phyloP scores from a whole-genome alignment of 2,113 vertebrate species.

The Loxodonta africana region DNA sequence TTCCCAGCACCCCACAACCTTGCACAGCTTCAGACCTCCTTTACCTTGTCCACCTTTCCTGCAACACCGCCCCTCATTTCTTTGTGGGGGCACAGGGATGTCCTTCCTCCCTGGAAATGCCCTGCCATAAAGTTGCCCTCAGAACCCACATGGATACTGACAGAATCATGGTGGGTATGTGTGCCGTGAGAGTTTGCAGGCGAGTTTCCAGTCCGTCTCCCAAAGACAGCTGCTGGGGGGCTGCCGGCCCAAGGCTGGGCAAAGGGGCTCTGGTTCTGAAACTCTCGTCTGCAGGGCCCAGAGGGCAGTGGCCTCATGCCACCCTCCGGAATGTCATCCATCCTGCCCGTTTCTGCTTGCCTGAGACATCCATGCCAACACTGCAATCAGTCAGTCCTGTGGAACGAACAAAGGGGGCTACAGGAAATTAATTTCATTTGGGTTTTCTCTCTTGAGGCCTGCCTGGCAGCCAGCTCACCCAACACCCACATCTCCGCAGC shows the following conservation, averaged over 20 bases:
- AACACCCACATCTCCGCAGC: slow-evolving; percentile 81
- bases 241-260: fast-evolving
- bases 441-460: slow-evolving; percentile 68
- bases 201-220: background rate
- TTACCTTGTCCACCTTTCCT: fast-evolving
- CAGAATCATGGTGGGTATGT: background rate
- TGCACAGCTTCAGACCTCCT: fast-evolving
- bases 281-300: background rate
- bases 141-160: background rate
- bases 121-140: background rate
- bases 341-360: background rate
- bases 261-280: background rate
- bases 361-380: background rate
- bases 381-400: slow-evolving; percentile 15
- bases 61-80: background rate
- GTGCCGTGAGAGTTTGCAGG: background rate
- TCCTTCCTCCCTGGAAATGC: background rate
- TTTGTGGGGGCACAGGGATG: background rate
- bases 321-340: background rate
- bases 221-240: background rate
- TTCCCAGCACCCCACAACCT: background rate
- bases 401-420: slow-evolving; percentile 61
- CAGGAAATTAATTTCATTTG: slow-evolving; percentile 82
- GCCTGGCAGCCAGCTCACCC: slow-evolving; percentile 77
- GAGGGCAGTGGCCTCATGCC: background rate